phyloP scores from a whole-genome alignment of 2,113 vertebrate species.

The Sciurus niger region DNA sequence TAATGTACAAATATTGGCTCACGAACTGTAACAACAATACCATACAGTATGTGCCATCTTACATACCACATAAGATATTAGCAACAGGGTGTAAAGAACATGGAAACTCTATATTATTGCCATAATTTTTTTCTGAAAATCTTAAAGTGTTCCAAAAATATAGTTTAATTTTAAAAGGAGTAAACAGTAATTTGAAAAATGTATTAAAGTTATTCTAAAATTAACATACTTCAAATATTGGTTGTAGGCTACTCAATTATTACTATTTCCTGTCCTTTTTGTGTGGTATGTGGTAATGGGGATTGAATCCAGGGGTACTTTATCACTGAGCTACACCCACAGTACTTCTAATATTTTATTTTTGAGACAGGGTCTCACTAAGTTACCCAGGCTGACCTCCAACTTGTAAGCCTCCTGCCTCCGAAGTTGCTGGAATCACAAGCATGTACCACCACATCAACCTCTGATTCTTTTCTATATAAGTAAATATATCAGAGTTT shows the following conservation, averaged over 20 bases:
- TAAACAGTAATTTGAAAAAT: neutral
- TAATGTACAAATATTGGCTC: neutral
- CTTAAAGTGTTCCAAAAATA: conserved; percentile 24
- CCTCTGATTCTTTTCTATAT: neutral
- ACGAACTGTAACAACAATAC: neutral
- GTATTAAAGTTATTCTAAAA: too few species aligned
- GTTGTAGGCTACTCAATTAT: neutral
- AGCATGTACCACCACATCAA: too few species aligned
- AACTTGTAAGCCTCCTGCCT: too few species aligned
- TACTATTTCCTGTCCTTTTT: neutral
- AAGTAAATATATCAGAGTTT: neutral
- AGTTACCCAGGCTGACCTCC: too few species aligned
- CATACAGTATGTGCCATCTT: too few species aligned
- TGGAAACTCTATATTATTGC: neutral
- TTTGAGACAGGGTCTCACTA: too few species aligned
- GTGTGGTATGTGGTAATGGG: too few species aligned
- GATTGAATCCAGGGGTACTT: too few species aligned
- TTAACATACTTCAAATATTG: conserved; percentile 10
- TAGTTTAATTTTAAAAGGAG: neutral
- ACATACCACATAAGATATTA: neutral
- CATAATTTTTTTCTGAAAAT: neutral
- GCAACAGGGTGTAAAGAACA: neutral
- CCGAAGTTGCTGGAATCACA: too few species aligned
- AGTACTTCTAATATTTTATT: too few species aligned
- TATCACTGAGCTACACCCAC: too few species aligned